Evolutionary conservation across 2,888 invertebrate genomes (phyloP).

Genomic region (Plagodis pulveraria): DNA sequence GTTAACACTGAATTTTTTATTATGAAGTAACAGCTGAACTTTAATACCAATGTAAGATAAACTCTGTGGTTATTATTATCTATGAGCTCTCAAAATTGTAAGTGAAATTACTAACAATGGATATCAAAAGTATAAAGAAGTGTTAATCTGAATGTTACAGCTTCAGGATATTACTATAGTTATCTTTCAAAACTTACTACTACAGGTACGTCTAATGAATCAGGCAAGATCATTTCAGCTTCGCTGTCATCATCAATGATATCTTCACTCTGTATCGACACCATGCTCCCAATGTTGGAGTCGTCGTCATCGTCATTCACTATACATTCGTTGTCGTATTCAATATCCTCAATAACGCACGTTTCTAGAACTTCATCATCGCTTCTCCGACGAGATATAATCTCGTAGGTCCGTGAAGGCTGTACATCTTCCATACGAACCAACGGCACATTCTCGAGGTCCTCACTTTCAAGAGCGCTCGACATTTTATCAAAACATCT

Average conservation of each 20-base stretch:
- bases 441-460: conserved; percentile 68
- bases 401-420: conserved; percentile 54
- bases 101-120: too few species aligned
- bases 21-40: too few species aligned
- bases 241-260: conserved; percentile 46
- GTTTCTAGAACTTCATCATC: conserved; percentile 51
- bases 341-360: conserved; percentile 51
- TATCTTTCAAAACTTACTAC: conserved; percentile 38
- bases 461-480: conserved; percentile 64
- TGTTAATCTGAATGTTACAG: too few species aligned
- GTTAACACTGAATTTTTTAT: too few species aligned
- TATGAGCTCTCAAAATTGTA: too few species aligned
- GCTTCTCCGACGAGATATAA: conserved; percentile 26
- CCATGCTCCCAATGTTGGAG: conserved; percentile 71
- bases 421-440: conserved; percentile 76
- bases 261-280: conserved; percentile 65
- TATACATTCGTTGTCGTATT: conserved; percentile 55
- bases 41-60: too few species aligned
- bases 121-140: too few species aligned
- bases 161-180: too few species aligned
- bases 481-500: conserved; percentile 57
- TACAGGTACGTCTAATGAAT: conserved; percentile 39
- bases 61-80: too few species aligned
- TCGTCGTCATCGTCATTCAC: conserved; percentile 65
- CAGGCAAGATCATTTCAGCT: conserved; percentile 59